A percentile compares a stretch with the other conserved stretches of the same genome.
phyloP scores from a whole-genome alignment of 2,113 vertebrate species.

The Barbus barbus region DNA sequence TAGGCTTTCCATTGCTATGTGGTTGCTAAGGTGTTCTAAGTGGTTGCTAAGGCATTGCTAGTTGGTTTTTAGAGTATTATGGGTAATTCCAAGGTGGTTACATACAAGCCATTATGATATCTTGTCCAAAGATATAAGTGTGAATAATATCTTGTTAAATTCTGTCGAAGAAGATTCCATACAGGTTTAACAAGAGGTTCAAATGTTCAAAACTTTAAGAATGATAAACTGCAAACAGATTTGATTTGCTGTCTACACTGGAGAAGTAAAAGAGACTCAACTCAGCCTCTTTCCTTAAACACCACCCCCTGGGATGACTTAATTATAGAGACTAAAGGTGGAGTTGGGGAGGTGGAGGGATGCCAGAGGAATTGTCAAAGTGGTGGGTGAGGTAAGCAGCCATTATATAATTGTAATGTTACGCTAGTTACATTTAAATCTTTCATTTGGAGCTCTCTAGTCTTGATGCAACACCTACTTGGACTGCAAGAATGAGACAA shows the following conservation, averaged over 20 bases:
- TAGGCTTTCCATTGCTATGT: too few species aligned
- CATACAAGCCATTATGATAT: background rate
- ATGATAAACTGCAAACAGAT: background rate
- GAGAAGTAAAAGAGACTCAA: background rate
- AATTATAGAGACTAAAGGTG: background rate
- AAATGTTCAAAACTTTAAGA: background rate
- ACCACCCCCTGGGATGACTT: slow-evolving; percentile 2
- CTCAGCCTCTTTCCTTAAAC: background rate
- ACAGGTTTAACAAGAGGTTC: background rate
- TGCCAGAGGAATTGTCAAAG: background rate
- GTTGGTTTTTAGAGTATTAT: background rate
- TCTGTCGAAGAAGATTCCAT: background rate
- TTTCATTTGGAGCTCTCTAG: background rate
- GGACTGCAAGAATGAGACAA: background rate
- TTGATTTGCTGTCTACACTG: background rate
- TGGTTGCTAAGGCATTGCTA: background rate
- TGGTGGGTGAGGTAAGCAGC: background rate
- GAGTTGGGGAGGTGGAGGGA: background rate
- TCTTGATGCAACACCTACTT: background rate
- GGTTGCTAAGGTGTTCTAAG: too few species aligned
- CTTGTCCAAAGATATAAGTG: background rate
- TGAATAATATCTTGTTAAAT: too few species aligned
- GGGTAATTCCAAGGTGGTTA: too few species aligned
- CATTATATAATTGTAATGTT: background rate
- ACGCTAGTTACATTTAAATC: background rate